These are phyloP conservation scores for Peromyscus eremicus DNA, from an alignment of 2,797 vertebrate species.

Conservation along the genomic window DNA sequence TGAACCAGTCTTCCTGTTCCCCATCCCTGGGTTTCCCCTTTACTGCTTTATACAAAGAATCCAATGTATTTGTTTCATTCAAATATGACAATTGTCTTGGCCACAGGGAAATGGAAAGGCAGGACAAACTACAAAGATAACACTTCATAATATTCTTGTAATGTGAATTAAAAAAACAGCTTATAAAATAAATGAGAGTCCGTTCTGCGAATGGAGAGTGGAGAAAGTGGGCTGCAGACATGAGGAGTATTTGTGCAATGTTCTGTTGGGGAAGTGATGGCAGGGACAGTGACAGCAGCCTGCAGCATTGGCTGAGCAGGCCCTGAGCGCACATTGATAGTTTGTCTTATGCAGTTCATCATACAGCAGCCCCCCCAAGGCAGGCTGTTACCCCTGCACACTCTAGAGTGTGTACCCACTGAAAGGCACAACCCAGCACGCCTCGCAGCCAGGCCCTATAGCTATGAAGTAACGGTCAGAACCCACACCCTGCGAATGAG, in stretches of 20 bases:
- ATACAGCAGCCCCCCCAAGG: background rate
- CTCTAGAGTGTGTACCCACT: background rate
- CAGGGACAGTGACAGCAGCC: too few species aligned
- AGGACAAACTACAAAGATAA: conserved; percentile 31
- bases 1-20: conserved; percentile 33
- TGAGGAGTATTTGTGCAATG: background rate
- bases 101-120: conserved; percentile 34
- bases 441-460: background rate
- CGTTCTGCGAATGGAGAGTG: background rate
- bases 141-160: background rate
- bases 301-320: background rate
- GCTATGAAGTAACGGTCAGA: background rate
- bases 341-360: background rate
- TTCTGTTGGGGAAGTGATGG: background rate
- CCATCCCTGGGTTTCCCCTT: conserved; percentile 3
- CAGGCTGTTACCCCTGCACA: background rate
- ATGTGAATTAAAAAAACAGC: conserved; percentile 35
- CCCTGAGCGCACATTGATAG: background rate
- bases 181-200: background rate
- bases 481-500: background rate
- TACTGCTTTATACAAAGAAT: conserved; percentile 53
- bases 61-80: conserved; percentile 46
- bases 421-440: background rate
- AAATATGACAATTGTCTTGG: conserved; percentile 41
- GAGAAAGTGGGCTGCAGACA: background rate